Conservation (phyloP, 2,888 invertebrate genomes). For the Rhyacophila evoluta region DNA sequence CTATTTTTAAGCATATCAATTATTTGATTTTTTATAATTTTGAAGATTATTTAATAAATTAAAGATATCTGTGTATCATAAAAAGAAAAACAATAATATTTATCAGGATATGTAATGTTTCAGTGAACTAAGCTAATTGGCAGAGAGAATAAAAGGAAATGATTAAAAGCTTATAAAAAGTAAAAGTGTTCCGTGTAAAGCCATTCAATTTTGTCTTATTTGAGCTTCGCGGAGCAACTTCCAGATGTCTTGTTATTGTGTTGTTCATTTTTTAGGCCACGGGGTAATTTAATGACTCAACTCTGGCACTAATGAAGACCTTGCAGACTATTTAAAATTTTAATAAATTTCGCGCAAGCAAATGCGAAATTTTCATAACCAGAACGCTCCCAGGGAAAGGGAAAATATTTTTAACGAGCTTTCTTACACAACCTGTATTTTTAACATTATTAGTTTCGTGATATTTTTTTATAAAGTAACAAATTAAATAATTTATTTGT, state of each 20-base stretch:
- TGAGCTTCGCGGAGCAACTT: constrained; percentile 5
- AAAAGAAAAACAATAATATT: neutral
- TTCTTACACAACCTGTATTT: neutral
- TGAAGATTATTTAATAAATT: too few species aligned
- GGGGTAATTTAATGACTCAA: neutral
- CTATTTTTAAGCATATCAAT: too few species aligned
- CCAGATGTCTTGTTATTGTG: constrained; percentile 28
- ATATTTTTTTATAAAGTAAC: too few species aligned
- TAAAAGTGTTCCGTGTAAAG: constrained; percentile 30
- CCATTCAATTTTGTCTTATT: constrained; percentile 26
- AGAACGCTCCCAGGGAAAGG: neutral
- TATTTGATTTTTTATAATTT: too few species aligned
- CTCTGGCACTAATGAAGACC: constrained; percentile 23
- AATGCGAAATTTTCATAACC: neutral
- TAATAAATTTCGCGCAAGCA: neutral
- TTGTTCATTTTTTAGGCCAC: constrained; percentile 17
- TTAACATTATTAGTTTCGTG: too few species aligned
- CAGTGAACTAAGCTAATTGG: constrained; percentile 3
- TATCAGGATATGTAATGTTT: neutral
- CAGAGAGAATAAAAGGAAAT: too few species aligned
- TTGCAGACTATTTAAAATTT: constrained; percentile 19
- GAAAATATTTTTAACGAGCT: neutral
- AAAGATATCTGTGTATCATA: too few species aligned
- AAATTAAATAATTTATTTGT: too few species aligned
- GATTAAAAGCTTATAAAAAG: constrained; percentile 8